A percentile compares a stretch with the other conserved stretches of the same genome.
Evolutionary conservation across 2,888 invertebrate species (phyloP).

Genomic region (Baronia brevicornis): DNA sequence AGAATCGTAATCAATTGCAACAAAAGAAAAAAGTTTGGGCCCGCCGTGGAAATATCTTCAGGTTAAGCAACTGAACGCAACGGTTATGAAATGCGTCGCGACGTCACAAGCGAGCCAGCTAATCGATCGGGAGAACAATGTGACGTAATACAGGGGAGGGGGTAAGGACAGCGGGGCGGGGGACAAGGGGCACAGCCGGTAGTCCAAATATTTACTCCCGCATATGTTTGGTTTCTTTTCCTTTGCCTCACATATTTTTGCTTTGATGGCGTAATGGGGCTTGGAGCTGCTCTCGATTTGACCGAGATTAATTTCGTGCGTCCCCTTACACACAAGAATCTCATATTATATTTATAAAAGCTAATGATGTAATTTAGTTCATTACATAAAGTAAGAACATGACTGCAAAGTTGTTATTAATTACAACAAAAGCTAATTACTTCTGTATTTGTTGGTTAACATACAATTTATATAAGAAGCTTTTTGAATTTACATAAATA

Average conservation of each 20-base stretch:
- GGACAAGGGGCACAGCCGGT: conserved; percentile 40
- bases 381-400: no score
- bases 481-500: no score
- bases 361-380: no score
- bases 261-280: conserved; percentile 66
- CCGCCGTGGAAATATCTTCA: conserved; percentile 19
- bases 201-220: conserved; percentile 68
- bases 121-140: conserved; percentile 70
- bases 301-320: conserved; percentile 63
- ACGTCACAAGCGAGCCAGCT: conserved; percentile 56
- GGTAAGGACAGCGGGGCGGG: conserved; percentile 29
- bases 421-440: no score
- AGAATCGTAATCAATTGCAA: conserved; percentile 17
- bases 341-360: no score
- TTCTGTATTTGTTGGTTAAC: no score
- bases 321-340: conserved; percentile 29
- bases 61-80: conserved; percentile 29
- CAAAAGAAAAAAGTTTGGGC: conserved; percentile 21
- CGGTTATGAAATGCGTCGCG: conserved; percentile 43
- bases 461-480: no score
- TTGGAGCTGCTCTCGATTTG: conserved; percentile 60
- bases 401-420: no score
- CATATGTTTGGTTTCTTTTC: conserved; percentile 74
- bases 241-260: conserved; percentile 73
- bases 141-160: conserved; percentile 55